Evolutionary conservation across 2,888 invertebrate species (phyloP), one percentile per base, ranked within the genome.

Genomic region (Heliconius erato): DNA sequence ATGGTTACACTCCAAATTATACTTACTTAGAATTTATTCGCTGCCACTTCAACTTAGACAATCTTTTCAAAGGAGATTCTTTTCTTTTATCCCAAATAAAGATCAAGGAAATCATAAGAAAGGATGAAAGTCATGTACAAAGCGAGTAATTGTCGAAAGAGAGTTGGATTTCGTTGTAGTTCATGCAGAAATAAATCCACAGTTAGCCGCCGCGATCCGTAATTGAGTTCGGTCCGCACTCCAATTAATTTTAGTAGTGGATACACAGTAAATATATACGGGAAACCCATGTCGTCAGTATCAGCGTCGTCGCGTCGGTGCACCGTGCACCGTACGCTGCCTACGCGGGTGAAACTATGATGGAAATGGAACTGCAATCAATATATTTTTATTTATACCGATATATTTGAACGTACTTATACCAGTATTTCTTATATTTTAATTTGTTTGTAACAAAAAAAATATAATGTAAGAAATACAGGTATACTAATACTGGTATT

Each of bases 71-170:
- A 79, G 72, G 59, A 74, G 79, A 82, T 79, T 82, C 76, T 80
- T 71, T 67, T 54, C 68, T 80, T n/a, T 79, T 67, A 80, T 78
- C 80, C n/a, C 65, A 80, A 82, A 68, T 68, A 78, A 88, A 86
- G 78, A 80, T 84, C 85, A 85, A 87, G 40, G 40, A 40, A 40
- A 40, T 40, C 9, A 88, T 86, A 87, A 86, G 83, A 84, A 87
- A 82, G 79, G 79, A 54, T 35, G 80, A 59, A 74, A 28, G 28
- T 28, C 28, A 28, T 28, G 28, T 28, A 28, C 28, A 28, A 28
- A 87, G 86, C 84, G 85, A 85, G 89, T 92, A 92, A 92, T 92
- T 91, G 91, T 90, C 89, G 90, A 86, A 86, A 88, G 86, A 88
- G 86, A 87, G 87, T 88, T 87, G 87, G 88, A 89, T 88, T 86